Conservation (phyloP, 2,113 vertebrate species). For the Tetrax tetrax region DNA sequence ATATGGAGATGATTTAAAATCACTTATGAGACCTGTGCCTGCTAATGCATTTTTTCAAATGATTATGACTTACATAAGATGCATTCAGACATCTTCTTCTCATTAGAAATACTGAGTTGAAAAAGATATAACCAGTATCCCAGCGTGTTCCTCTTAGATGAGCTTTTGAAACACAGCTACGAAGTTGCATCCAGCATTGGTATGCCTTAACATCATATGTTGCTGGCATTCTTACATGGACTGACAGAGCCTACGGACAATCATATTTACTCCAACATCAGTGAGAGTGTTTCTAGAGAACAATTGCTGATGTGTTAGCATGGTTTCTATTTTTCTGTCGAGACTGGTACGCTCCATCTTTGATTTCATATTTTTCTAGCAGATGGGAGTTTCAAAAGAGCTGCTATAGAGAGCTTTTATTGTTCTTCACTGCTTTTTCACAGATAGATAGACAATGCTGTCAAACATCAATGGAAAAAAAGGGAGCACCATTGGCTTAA, state of each 20-base stretch:
- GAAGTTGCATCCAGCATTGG: slow-evolving; percentile 1
- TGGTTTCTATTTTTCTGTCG: not conserved
- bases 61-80: slow-evolving; percentile 62
- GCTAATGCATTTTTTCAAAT: slow-evolving; percentile 67
- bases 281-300: not conserved
- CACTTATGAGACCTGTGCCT: slow-evolving; percentile 58
- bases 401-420: not conserved
- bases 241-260: not conserved
- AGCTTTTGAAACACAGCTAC: slow-evolving; percentile 53
- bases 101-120: slow-evolving; percentile 57
- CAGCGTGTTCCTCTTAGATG: slow-evolving; percentile 44
- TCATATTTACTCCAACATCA: not conserved
- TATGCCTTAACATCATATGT: not conserved
- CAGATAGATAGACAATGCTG: not conserved
- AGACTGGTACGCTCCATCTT: not conserved
- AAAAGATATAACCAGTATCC: slow-evolving; percentile 58
- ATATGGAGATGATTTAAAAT: slow-evolving; percentile 69
- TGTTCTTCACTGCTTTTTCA: not conserved
- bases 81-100: slow-evolving; percentile 66
- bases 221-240: not conserved
- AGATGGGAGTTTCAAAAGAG: not conserved
- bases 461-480: not conserved
- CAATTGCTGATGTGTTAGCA: not conserved
- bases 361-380: not conserved
- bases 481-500: not conserved